Conservation (phyloP, 2,797 vertebrate genomes). For the Bradypus variegatus region DNA sequence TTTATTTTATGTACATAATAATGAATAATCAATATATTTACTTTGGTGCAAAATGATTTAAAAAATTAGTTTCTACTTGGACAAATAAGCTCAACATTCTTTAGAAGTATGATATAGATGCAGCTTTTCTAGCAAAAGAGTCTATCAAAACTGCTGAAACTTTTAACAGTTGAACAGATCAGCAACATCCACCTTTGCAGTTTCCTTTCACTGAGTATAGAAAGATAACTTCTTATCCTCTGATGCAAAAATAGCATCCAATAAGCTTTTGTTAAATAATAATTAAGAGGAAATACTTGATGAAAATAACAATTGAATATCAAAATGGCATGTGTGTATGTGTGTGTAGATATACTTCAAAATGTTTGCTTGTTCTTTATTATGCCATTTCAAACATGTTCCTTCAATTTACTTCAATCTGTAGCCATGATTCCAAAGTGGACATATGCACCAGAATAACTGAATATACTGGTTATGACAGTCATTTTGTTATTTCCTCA, state of each 20-base stretch:
- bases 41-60: not conserved
- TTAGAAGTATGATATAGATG: not conserved
- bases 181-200: not conserved
- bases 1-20: not conserved
- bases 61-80: not conserved
- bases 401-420: not conserved
- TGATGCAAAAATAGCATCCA: not conserved
- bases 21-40: not conserved
- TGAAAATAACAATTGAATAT: not conserved
- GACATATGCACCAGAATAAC: not conserved
- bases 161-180: not conserved
- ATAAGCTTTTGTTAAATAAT: not conserved
- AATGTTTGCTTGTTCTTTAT: not conserved
- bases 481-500: not conserved
- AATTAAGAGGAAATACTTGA: not conserved
- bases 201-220: not conserved
- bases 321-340: not conserved
- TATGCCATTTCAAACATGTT: not conserved
- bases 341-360: not conserved
- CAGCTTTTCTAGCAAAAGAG: not conserved
- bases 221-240: not conserved
- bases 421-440: not conserved
- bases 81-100: not conserved
- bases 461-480: not conserved
- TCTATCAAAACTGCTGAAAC: not conserved